Evolutionary conservation across 2,113 vertebrate genomes (phyloP).

Genomic region (Tenrec ecaudatus): DNA sequence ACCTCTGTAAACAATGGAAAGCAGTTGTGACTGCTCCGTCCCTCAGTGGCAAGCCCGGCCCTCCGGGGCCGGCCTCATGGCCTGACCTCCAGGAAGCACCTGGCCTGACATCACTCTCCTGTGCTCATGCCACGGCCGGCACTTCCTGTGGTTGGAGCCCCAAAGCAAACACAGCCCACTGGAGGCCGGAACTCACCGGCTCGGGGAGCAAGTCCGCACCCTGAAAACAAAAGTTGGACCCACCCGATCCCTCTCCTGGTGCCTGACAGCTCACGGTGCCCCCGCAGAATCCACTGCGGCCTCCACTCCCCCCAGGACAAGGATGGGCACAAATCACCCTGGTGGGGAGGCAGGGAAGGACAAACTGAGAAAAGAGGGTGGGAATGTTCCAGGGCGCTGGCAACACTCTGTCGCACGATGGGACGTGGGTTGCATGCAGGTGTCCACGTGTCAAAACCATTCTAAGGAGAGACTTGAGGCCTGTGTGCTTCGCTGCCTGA

Average conservation of each 20-base stretch:
- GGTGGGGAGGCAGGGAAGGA: neutral
- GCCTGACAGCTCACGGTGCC: neutral
- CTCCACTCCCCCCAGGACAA: rapidly evolving
- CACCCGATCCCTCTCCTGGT: neutral
- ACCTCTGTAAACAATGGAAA: slow-evolving; percentile 60
- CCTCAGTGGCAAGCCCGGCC: slow-evolving; percentile 37
- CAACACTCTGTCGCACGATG: neutral
- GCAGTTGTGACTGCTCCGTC: slow-evolving; percentile 64
- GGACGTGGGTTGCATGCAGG: neutral
- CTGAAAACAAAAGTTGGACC: neutral
- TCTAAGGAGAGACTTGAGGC: neutral
- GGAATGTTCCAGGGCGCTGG: neutral
- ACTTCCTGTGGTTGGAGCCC: slow-evolving; percentile 77
- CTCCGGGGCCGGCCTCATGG: neutral
- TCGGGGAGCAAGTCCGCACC: neutral
- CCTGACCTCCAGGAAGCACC: slow-evolving; percentile 86
- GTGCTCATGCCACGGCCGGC: slow-evolving; percentile 51
- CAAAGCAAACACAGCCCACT: slow-evolving; percentile 78
- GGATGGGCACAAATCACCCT: neutral
- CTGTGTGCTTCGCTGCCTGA: neutral
- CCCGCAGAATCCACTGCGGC: no score
- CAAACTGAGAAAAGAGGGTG: neutral
- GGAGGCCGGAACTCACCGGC: neutral
- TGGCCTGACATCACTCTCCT: slow-evolving; percentile 75
- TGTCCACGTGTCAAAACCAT: neutral